A percentile compares a stretch with the other conserved stretches of the same genome.
Evolutionary conservation across 2,888 invertebrate genomes (phyloP).

Genomic region (Rosalia funebris): DNA sequence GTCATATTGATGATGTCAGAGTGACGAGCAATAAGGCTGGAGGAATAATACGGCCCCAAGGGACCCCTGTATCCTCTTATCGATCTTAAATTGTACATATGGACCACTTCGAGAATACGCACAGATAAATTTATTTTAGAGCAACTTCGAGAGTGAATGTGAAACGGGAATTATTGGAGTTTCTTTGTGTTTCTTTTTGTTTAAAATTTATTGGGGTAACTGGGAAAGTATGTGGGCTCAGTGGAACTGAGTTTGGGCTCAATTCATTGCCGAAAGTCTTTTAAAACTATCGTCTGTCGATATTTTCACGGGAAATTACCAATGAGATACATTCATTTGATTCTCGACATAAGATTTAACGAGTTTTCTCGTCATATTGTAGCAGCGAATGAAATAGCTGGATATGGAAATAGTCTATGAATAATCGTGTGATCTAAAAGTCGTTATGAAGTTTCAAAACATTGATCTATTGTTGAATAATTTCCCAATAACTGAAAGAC

Average conservation of each 20-base stretch:
- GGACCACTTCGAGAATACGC: slow-evolving; percentile 33
- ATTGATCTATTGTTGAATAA: too few species aligned
- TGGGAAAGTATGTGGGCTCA: slow-evolving; percentile 16
- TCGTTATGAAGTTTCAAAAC: too few species aligned
- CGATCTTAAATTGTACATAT: slow-evolving; percentile 42
- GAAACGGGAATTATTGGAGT: slow-evolving; percentile 37
- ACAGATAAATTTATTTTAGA: slow-evolving; percentile 43
- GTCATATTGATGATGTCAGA: slow-evolving; percentile 56
- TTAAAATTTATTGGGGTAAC: slow-evolving; percentile 27
- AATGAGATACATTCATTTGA: too few species aligned
- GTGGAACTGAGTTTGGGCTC: slow-evolving; percentile 10
- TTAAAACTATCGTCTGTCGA: slow-evolving; percentile 4
- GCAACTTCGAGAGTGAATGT: slow-evolving; percentile 43
- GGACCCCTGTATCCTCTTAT: slow-evolving; percentile 49
- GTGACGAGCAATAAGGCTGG: slow-evolving; percentile 54
- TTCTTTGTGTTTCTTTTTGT: slow-evolving; percentile 30
- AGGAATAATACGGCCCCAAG: slow-evolving; percentile 52
- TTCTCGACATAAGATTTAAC: too few species aligned
- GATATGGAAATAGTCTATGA: too few species aligned
- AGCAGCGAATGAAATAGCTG: too few species aligned
- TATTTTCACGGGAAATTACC: neutral
- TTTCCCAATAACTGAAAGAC: too few species aligned
- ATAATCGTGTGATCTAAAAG: too few species aligned
- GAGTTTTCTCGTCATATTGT: too few species aligned
- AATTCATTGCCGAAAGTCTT: slow-evolving; percentile 9